Base-by-base conservation (phyloP, 2,797 vertebrate species). In the Melanotaenia parkinsoni region DNA sequence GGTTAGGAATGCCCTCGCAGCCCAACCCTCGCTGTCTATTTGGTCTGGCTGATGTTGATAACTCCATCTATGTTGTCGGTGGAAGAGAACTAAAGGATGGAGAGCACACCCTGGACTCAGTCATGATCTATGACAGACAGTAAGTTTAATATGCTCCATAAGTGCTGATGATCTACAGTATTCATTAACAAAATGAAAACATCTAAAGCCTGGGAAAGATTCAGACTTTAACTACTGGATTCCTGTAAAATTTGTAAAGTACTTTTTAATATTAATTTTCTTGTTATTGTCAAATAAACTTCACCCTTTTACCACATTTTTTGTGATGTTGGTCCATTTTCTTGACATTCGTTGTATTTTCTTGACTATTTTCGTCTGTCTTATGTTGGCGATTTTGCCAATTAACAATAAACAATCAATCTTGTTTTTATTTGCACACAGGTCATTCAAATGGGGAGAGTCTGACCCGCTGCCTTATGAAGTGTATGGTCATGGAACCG, bases 381-480 rank as follows among this genome's bases (percentile, higher is more conserved):
- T n/a, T 20, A 10, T 8, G 20, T 20, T 9, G 20, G 18, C 22
- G 45, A 50, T 50, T 51, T 9, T 51, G 9, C 47, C 18, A 45
- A 14, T 45, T 45, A 20, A 16, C 18, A 20, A 20, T 0, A 16
- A 45, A 54, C 28, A 14, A 11, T 26, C n/a, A n/a, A n/a, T n/a
- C n/a, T 45, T 5, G 20, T 20, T 13, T 4, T 1, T 63, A 0
- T 63, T 45, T 64, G 20, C 67, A 2, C 50, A 33, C 76, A 99
- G 98, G 82, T 99, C 98, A 3, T 99, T 99, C 90, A 99, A 99
- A 90, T 99, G 98, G 98, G 98, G 98, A 0, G 97, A 99, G 80
- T 96, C 97, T 0, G 98, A 99, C 71, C 91, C 97, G 0, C 93
- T 99, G 76, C 97, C 97, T 0, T 98, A 98, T 0, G 70, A 92